These are phyloP conservation scores for Bos taurus DNA, from an alignment of 2,113 vertebrate species.

Conservation along the genomic window ARS-UCD2.0 NC_037337.1:59072501-59073000, in stretches of 20 bases:
- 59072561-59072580: not conserved
- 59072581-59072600: slow-evolving; percentile 34
- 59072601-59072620: not conserved
- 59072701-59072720: not conserved
- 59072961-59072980: not conserved
- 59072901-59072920: not conserved
- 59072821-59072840: not conserved
- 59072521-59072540: slow-evolving; percentile 34
- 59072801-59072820: not conserved
- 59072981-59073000: not conserved
- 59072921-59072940: not conserved
- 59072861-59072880: not conserved
- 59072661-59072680: not conserved
- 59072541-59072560: slow-evolving; percentile 26
- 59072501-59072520: not conserved
- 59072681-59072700: not conserved
- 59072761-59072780: not conserved
- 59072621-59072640: not conserved
- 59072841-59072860: not conserved
- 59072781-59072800: not conserved
- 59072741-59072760: not conserved
- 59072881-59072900: not conserved
- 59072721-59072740: not conserved
- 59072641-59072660: not conserved
- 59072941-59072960: not conserved